Conservation (phyloP, 2,888 invertebrate genomes). For the Caenorhabditis sp. region DNA sequence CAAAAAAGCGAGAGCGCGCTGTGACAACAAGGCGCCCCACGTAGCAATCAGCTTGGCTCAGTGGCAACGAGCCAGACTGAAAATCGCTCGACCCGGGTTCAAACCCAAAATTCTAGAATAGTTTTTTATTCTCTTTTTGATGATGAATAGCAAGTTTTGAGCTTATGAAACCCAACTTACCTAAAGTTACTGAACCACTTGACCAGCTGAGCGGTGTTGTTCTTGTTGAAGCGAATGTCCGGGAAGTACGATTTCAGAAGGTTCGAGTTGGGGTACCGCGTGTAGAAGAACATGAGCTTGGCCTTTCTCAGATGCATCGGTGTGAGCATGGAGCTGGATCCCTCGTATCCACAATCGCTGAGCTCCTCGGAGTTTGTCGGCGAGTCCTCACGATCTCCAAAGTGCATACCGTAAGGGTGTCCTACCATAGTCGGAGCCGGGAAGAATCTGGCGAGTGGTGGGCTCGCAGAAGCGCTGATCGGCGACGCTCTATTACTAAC, state of each 20-base stretch:
- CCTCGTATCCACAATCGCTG: slow-evolving; percentile 76
- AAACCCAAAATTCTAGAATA: too few species aligned
- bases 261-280: slow-evolving; percentile 98
- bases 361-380: slow-evolving; percentile 79
- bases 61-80: too few species aligned
- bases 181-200: slow-evolving; percentile 99
- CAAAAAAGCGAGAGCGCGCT: too few species aligned
- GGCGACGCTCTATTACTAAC: slow-evolving; percentile 67
- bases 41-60: too few species aligned
- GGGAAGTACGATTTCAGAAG: slow-evolving; percentile 99
- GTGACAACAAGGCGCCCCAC: too few species aligned
- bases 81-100: too few species aligned
- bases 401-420: slow-evolving; percentile 77
- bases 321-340: slow-evolving; percentile 88
- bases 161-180: slow-evolving; percentile 85
- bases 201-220: slow-evolving; percentile 99
- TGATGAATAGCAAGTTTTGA: not conserved
- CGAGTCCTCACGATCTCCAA: slow-evolving; percentile 74
- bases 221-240: slow-evolving; percentile 99
- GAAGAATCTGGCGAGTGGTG: slow-evolving; percentile 65
- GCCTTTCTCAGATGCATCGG: slow-evolving; percentile 99
- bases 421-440: slow-evolving; percentile 81
- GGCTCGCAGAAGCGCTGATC: slow-evolving; percentile 59
- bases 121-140: too few species aligned
- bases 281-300: slow-evolving; percentile 99